Base-by-base conservation (phyloP, 2,797 vertebrate genomes). In the Bovichtus variegatus region DNA sequence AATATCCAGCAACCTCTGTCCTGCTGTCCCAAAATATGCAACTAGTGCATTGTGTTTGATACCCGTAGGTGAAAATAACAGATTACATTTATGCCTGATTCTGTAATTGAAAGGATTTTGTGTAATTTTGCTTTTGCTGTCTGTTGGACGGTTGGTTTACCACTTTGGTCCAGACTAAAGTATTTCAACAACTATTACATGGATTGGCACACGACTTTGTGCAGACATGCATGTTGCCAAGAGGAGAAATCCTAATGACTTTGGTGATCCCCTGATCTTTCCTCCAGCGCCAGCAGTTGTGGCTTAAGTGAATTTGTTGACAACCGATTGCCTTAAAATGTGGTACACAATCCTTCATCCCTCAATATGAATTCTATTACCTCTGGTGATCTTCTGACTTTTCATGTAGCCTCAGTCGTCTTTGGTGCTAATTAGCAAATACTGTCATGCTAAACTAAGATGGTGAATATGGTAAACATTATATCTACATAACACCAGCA, bases 21-120 rank as follows among this genome's bases (percentile, higher is more conserved):
- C 29, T 40, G n/a, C 43, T 71, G 21, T 29, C 9, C 53, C 23
- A 41, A 47, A 70, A 63, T 67, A 21, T 62, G 40, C 8, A 66
- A 54, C 23, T 15, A 59, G 21, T 55, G 16, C 23, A 31, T 43
- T 8, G 63, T 31, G 44, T 79, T 25, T 54, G 36, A 47, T 23
- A 38, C 25, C 2, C n/a, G 36, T 68, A 53, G 34, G 9, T 18
- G 46, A 38, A 61, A 34, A 25, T 53, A 16, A 38, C 47, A 61
- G 19, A 41, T 53, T 18, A 25, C 25, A 13, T 46, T 46, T 6
- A 58, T 13, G n/a, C 4, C 11, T 29, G 11, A 16, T 38, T 25
- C 27, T 71, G 5, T 44, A 23, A 21, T 50, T n/a, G 25, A 46
- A 46, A 27, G 59, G 15, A 19, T 59, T 51, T 43, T 31, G 19